Base-by-base conservation (phyloP, 2,888 invertebrate genomes). In the Schizotus pectinicornis region DNA sequence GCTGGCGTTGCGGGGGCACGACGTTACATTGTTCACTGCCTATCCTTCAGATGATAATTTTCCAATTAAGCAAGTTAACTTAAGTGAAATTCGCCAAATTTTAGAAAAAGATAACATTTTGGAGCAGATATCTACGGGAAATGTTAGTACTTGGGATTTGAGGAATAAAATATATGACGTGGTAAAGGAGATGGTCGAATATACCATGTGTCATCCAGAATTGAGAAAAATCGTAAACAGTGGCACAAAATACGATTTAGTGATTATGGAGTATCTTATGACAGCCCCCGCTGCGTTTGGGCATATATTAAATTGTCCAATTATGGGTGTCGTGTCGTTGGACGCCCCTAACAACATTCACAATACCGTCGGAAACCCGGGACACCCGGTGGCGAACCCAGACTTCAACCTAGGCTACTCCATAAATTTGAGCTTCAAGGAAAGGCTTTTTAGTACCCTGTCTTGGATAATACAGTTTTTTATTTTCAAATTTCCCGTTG, bases 11-110 rank as follows among this genome's bases (percentile, higher is more conserved):
- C 73, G 77, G 50, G 83, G 82, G 1, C 83, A 84, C 56, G 71
- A 83, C 46, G 35, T 84, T 0, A 77, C 80, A 0, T 68, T 82
- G 0, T 50, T 82, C 3, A 82, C 83, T 1, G 70, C 82, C 1
- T 65, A 81, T 67, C 79, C 79, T 0, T 0, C 6, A 3, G 74
- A 76, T 30, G 74, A 77, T 42, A 36, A 67, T 5, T 67, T 74
- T 1, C 56, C 59, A 7, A 77, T 79, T 3, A 74, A 67, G 2
- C 72, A 80, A 60, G 74, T 81, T 8, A 70, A 77, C 46, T 47
- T 75, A 0, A 43, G 31, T 31, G 11, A 31, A 6, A 12, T 5
- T 3, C 30, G 30, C 13, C 31, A 31, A 9, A 9, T 30, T 32
- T 38, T 13, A 7, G 0, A 3, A 6, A 30, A 30, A 7, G 3